A percentile compares a stretch with the other conserved stretches of the same genome.
These are phyloP conservation scores for Cisticola juncidis DNA, from an alignment of 2,113 vertebrate species.

Conservation along the genomic window DNA sequence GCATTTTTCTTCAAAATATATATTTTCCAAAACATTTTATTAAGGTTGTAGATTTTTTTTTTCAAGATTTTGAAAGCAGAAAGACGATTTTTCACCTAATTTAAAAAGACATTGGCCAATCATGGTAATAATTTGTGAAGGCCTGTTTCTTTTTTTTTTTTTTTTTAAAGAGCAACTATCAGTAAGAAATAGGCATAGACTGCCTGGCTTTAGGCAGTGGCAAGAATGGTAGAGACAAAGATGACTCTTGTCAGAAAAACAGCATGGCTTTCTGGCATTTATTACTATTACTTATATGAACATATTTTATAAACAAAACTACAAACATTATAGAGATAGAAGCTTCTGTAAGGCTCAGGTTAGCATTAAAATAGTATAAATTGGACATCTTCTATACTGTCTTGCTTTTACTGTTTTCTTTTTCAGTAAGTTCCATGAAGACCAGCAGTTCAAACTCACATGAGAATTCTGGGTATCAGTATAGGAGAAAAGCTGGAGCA, in stretches of 20 bases:
- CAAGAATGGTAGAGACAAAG: background rate
- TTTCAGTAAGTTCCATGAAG: background rate
- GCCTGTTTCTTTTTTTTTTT: rapidly evolving
- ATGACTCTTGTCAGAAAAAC: background rate
- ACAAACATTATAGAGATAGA: background rate
- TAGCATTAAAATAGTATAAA: background rate
- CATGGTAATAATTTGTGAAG: background rate
- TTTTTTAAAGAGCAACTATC: background rate
- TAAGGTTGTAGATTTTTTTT: background rate
- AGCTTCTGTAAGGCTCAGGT: background rate
- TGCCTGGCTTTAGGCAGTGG: background rate
- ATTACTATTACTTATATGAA: background rate
- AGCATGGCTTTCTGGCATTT: background rate
- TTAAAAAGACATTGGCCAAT: background rate
- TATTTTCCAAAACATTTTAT: background rate
- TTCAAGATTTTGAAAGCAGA: background rate
- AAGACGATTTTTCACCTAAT: background rate
- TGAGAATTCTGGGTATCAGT: background rate
- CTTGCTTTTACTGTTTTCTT: background rate
- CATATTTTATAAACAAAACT: background rate
- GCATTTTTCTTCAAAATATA: background rate
- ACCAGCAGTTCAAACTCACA: background rate
- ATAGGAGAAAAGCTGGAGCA: background rate
- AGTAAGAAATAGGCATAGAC: background rate
- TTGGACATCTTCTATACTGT: too few relatives aligned